Evolutionary conservation across 2,888 invertebrate species (phyloP).

Genomic region (Vesta saturnalis): DNA sequence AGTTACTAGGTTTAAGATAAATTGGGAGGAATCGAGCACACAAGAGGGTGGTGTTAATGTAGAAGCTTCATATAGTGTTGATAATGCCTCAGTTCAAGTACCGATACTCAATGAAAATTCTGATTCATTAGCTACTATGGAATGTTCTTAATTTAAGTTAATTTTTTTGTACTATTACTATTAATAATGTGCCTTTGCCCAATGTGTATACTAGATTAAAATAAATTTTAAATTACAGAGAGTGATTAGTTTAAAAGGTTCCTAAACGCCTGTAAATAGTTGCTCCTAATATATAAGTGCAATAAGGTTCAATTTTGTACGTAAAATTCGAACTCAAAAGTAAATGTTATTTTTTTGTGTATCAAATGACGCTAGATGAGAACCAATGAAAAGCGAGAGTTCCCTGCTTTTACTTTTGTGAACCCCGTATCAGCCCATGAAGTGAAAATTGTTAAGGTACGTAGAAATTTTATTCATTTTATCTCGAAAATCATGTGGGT

Average conservation of each 20-base stretch:
- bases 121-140: conserved; percentile 72
- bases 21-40: conserved; percentile 84
- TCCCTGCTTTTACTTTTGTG: conserved; percentile 60
- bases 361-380: conserved; percentile 61
- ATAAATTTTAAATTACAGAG: not conserved
- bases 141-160: conserved; percentile 59
- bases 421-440: conserved; percentile 63
- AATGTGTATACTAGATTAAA: not conserved
- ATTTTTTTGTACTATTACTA: not conserved
- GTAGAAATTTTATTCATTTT: conserved; percentile 64
- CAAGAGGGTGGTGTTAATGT: conserved; percentile 59
- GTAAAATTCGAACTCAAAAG: conserved; percentile 56
- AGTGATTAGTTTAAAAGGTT: conserved; percentile 41
- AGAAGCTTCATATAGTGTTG: conserved; percentile 16
- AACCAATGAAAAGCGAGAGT: conserved; percentile 59
- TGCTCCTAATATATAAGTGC: conserved; percentile 29
- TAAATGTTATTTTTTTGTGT: conserved; percentile 62
- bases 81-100: conserved; percentile 47
- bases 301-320: conserved; percentile 52
- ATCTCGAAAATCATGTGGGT: conserved; percentile 60
- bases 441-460: conserved; percentile 64
- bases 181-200: not conserved
- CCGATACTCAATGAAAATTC: conserved; percentile 71
- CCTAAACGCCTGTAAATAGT: not conserved
- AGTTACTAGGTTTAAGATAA: conserved; percentile 96